Evolutionary conservation across 2,113 vertebrate genomes (phyloP), one percentile per base, ranked within the genome.

Genomic region (Orthonyx spaldingii): DNA sequence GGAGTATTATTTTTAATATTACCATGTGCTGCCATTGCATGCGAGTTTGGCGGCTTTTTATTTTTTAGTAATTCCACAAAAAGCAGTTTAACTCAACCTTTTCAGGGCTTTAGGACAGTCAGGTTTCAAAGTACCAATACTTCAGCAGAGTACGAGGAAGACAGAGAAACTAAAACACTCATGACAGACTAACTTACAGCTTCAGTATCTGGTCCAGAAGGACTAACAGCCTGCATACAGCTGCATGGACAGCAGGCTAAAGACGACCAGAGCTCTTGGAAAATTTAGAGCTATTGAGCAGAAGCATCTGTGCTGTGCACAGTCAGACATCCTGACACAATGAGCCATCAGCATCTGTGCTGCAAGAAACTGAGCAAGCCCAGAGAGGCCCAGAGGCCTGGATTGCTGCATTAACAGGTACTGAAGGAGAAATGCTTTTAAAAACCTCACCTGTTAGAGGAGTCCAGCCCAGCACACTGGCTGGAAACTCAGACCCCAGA

Each of bases 281-380:
- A 90, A 42, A 70, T 16, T 4, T 11, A 74, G 37, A 82, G 30
- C 27, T 81, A 27, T 6, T 39, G 78, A 85, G 28, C 2, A 71
- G 71, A 83, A 84, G 42, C 22, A 53, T 8, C 32, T 13, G 0
- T 55, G 35, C 2, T 47, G 21, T 17, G 15, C 5, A 4, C 4
- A 16, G 20, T 37, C 27, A 57, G 28, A 76, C 2, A 59, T 22
- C 20, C 47, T 33, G 37, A 44, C 55, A 50, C 7, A 3, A 41
- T 0, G 0, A 70, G 44, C 10, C 35, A 81, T 7, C 72, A 2
- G 2, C 16, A 80, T 16, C 55, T 27, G 32, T n/a, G 50, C 60
- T 75, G 21, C 46, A 61, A 42, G 41, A 72, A 65, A 52, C 24
- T 22, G n/a, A 56, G 41, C 46, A 42, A 35, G 50, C 21, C 26